Evolutionary conservation across 2,888 invertebrate species (phyloP).

Genomic region (Eledona agricola): DNA sequence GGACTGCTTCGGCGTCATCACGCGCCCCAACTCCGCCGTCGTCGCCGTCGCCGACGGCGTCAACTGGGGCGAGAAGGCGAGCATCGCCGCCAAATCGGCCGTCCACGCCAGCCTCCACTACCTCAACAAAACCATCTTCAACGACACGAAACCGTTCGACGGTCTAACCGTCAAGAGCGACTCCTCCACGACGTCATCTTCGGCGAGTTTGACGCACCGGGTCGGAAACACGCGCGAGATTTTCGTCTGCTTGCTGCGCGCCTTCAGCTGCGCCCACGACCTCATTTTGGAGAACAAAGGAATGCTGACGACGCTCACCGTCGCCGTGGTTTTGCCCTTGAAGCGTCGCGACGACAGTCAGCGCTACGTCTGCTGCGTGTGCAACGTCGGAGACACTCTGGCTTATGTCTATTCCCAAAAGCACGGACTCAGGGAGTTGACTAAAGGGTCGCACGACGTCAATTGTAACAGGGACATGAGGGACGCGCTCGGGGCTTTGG

Average conservation of each 20-base stretch:
- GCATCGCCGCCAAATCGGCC: slow-evolving; percentile 84
- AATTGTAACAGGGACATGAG: slow-evolving; percentile 85
- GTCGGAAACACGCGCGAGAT: slow-evolving; percentile 73
- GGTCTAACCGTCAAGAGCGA: slow-evolving; percentile 54
- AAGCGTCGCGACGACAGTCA: slow-evolving; percentile 51
- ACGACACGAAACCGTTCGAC: slow-evolving; percentile 60
- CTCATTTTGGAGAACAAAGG: slow-evolving; percentile 84
- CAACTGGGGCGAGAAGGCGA: slow-evolving; percentile 87
- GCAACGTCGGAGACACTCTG: slow-evolving; percentile 89
- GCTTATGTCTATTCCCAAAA: slow-evolving; percentile 84
- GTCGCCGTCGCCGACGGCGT: slow-evolving; percentile 89
- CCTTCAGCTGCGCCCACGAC: slow-evolving; percentile 86
- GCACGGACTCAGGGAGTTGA: slow-evolving; percentile 84
- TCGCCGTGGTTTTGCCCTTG: slow-evolving; percentile 77
- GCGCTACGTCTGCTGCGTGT: slow-evolving; percentile 79
- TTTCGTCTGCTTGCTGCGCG: slow-evolving; percentile 78
- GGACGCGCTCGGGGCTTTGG: slow-evolving; percentile 87
- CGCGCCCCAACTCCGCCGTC: slow-evolving; percentile 76
- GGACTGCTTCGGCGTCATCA: slow-evolving; percentile 83
- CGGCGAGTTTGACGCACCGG: slow-evolving; percentile 33
- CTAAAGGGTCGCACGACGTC: slow-evolving; percentile 85
- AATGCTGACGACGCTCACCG: slow-evolving; percentile 84
- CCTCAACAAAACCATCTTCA: slow-evolving; percentile 75
- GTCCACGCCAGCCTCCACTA: slow-evolving; percentile 86
- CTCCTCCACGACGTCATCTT: slow-evolving; percentile 32